Base-by-base conservation (phyloP, 2,888 invertebrate species). In the Caenorhabditis sp. region DNA sequence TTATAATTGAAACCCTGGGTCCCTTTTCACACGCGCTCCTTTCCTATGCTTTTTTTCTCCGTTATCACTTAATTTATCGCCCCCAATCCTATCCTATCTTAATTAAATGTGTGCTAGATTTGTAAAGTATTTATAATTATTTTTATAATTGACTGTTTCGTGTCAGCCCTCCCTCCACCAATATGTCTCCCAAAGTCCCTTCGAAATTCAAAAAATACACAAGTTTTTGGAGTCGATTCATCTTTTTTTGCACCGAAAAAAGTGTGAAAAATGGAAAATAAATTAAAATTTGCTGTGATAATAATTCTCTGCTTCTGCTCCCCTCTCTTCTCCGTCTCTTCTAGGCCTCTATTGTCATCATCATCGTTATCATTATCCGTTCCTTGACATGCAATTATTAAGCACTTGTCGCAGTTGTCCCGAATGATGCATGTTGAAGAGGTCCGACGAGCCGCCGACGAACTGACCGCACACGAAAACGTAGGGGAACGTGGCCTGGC, bases 401-500 rank as follows among this genome's bases (percentile, higher is more conserved):
- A 87, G 79, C 78, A 83, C 83, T 37, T 82, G 78, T 50, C 88
- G 73, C 30, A 88, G 70, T 55, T 87, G 87, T 8, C 88, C 88
- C 26, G 65, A 80, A 56, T 86, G 85, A 71, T 88, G 88, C 41
- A 88, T 70, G 15, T 83, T 84, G 73, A 86, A 85, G 24, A 88
- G 79, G 70, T 88, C 86, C 9, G 87, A 83, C 1, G 85, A 80
- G 13, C 88, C 87, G 56, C 88, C 88, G 50, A 88, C 84, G 56
- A 86, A 87, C 39, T 83, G 80, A 15, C 88, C 88, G 39, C 88
- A 88, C 13, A 88, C 86, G 68, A 88, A 88, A 27, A 88, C 87
- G 70, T 87, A 88, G 5, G 88, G 88, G 71, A 88, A 88, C 13
- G 86, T 87, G 26, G 83, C 81, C 32, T 86, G 86, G 6, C 88